These are phyloP conservation scores for Chaenodraco wilsoni DNA, from an alignment of 2,797 vertebrate genomes.

Conservation along the genomic window DNA sequence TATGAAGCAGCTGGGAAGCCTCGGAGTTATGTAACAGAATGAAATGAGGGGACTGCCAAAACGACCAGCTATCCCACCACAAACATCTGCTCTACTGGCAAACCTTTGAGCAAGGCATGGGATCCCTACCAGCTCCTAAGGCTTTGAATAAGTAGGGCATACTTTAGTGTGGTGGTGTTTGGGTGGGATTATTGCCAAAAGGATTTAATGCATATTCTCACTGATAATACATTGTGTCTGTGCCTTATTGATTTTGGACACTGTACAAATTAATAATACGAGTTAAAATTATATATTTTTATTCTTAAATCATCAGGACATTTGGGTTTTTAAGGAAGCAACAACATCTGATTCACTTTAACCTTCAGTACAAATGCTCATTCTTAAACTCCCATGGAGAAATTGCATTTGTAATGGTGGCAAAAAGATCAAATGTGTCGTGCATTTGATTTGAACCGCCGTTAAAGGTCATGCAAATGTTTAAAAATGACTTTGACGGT, in stretches of 20 bases:
- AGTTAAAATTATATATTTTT: neutral
- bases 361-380: neutral
- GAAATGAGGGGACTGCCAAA: constrained; percentile 34
- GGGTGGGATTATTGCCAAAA: neutral
- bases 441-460: neutral
- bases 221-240: neutral
- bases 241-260: neutral
- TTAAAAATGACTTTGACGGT: neutral
- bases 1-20: constrained; percentile 51
- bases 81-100: constrained; percentile 46
- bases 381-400: neutral
- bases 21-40: constrained; percentile 52
- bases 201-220: neutral
- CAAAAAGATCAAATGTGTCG: neutral
- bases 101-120: constrained; percentile 43
- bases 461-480: neutral
- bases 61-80: constrained; percentile 10
- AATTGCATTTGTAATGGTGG: neutral
- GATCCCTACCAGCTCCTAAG: constrained; percentile 4
- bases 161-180: neutral
- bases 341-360: constrained; percentile 5
- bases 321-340: neutral
- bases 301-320: neutral
- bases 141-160: neutral
- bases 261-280: neutral